Evolutionary conservation across 2,113 vertebrate genomes (phyloP).

Genomic region (Pithys albifrons): DNA sequence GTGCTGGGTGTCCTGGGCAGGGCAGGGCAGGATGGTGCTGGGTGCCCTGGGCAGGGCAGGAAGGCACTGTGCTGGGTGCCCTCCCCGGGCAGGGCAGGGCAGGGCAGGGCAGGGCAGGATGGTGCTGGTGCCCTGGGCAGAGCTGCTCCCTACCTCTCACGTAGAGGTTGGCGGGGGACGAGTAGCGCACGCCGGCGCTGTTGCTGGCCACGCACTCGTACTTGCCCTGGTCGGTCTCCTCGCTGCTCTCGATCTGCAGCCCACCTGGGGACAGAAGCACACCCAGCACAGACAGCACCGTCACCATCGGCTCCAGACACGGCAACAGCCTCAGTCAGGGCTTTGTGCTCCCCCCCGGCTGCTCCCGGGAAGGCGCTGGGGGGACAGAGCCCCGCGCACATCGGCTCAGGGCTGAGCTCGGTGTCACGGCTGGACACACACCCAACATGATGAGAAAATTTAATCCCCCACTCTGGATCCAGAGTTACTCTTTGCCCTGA

Average conservation of each 20-base stretch:
- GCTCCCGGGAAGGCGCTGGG: rapidly evolving
- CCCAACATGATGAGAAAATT: rapidly evolving
- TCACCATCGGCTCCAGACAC: background rate
- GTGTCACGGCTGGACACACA: rapidly evolving
- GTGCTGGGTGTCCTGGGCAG: too few relatives aligned
- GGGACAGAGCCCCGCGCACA: rapidly evolving
- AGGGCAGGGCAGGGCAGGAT: background rate
- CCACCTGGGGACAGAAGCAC: constrained; percentile 82
- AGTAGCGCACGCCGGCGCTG: constrained; percentile 95
- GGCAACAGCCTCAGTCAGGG: rapidly evolving
- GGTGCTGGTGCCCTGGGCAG: background rate
- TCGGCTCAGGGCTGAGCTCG: rapidly evolving
- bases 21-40: too few relatives aligned
- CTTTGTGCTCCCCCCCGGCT: background rate
- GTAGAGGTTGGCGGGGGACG: constrained; percentile 97
- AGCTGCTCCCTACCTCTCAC: constrained; percentile 97
- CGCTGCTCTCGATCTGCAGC: constrained; percentile 98
- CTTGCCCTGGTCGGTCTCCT: constrained; percentile 99
- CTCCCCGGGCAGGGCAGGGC: too few relatives aligned
- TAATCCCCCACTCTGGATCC: rapidly evolving
- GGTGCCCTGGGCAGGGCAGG: too few relatives aligned
- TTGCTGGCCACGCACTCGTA: constrained; percentile 99
- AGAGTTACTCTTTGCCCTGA: background rate
- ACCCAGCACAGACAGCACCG: constrained; percentile 9
- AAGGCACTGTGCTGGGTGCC: background rate